These are phyloP conservation scores for Menidia beryllina DNA, from an alignment of 2,113 vertebrate genomes.

Conservation along the genomic window DNA sequence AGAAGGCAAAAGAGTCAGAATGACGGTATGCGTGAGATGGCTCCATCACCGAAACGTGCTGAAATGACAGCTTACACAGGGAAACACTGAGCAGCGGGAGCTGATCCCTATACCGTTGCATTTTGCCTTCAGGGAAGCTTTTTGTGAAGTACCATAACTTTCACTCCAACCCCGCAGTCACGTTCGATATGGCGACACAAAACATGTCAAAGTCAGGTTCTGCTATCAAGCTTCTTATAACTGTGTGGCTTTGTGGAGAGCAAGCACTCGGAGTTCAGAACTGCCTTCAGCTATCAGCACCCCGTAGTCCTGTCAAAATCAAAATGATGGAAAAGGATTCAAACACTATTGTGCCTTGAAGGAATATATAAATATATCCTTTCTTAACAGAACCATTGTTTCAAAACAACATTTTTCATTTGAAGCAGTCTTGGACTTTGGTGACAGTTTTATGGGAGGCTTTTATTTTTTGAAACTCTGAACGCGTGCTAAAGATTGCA, in stretches of 20 bases:
- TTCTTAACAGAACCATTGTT: slow-evolving; percentile 27
- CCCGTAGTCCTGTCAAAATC: slow-evolving; percentile 33
- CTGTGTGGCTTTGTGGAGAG: slow-evolving; percentile 59
- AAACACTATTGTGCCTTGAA: slow-evolving; percentile 13
- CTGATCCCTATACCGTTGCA: slow-evolving; percentile 38
- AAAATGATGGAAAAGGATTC: slow-evolving; percentile 49
- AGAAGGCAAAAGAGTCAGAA: slow-evolving; percentile 16
- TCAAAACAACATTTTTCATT: neutral
- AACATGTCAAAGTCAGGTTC: slow-evolving; percentile 68
- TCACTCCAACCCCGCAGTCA: slow-evolving; percentile 49
- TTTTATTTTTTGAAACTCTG: neutral
- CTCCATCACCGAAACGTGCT: slow-evolving; percentile 31
- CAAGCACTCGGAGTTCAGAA: slow-evolving; percentile 38
- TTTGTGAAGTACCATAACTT: slow-evolving; percentile 36
- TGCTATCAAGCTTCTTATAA: slow-evolving; percentile 67
- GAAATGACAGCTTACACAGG: slow-evolving; percentile 52
- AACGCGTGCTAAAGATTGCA: neutral
- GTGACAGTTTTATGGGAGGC: neutral
- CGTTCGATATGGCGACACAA: slow-evolving; percentile 53
- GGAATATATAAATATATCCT: slow-evolving; percentile 35
- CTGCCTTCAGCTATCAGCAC: slow-evolving; percentile 49
- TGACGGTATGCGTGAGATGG: slow-evolving; percentile 22
- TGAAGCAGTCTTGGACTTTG: neutral
- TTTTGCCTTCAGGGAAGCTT: slow-evolving; percentile 53
- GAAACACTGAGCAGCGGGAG: slow-evolving; percentile 23